These are phyloP conservation scores for Lerista edwardsae DNA, from an alignment of 2,797 vertebrate species.

Conservation along the genomic window DNA sequence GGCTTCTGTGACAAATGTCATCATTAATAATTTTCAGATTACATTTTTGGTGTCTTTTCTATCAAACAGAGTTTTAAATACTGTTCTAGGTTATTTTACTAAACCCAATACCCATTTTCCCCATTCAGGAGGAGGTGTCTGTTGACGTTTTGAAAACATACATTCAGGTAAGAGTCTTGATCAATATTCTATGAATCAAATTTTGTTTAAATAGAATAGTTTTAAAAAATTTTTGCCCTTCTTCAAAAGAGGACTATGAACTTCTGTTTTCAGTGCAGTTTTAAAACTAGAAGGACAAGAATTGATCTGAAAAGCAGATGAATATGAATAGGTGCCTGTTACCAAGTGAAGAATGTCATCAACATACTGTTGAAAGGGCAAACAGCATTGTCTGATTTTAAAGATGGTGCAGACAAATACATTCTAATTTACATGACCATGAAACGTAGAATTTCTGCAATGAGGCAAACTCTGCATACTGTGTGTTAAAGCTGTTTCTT, in stretches of 20 bases:
- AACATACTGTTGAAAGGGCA: not conserved
- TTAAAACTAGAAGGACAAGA: not conserved
- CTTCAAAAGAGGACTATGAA: not conserved
- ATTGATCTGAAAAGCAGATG: not conserved
- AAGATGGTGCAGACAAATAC: not conserved
- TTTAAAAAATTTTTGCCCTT: not conserved
- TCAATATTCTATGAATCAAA: not conserved
- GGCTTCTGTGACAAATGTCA: not conserved
- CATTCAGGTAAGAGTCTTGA: constrained; percentile 81
- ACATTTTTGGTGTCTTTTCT: too few species aligned
- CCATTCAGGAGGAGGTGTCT: constrained; percentile 89
- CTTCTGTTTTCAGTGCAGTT: not conserved
- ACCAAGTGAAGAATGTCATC: too few species aligned
- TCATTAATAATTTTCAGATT: not conserved
- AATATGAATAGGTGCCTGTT: too few species aligned
- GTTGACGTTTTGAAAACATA: constrained; percentile 92
- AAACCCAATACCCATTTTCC: constrained; percentile 44
- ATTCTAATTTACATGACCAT: not conserved
- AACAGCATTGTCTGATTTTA: not conserved
- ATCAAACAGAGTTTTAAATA: not conserved
- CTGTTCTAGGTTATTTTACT: not conserved
- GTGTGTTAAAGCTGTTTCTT: constrained; percentile 17
- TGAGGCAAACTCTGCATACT: not conserved
- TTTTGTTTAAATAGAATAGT: not conserved
- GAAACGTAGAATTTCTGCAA: not conserved